A percentile compares a stretch with the other conserved stretches of the same genome.
These are phyloP conservation scores for Nephotettix cincticeps DNA, from an alignment of 1,140 invertebrate genomes.

Conservation along the genomic window DNA sequence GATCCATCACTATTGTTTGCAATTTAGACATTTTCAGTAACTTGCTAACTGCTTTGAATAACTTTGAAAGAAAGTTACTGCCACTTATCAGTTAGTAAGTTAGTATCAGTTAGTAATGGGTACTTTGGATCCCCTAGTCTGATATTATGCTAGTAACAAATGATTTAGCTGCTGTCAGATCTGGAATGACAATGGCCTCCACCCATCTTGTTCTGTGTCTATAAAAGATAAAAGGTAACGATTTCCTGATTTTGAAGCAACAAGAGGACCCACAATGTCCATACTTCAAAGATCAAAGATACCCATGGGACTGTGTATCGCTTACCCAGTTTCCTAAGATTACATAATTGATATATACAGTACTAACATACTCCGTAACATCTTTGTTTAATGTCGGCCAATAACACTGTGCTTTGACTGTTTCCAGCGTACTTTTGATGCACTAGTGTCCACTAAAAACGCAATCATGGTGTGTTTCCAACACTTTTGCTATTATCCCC, in stretches of 20 bases:
- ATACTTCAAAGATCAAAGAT: background rate
- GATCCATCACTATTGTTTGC: constrained; percentile 14
- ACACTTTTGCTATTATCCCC: background rate
- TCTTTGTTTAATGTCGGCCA: background rate
- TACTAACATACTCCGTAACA: background rate
- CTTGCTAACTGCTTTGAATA: constrained; percentile 23
- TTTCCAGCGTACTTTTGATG: background rate
- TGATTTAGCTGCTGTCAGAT: constrained; percentile 37
- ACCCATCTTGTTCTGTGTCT: constrained; percentile 41
- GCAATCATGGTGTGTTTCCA: background rate
- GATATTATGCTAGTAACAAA: constrained; percentile 38
- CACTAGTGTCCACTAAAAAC: background rate
- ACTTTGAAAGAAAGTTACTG: constrained; percentile 32
- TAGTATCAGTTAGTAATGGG: too few relatives aligned
- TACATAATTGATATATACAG: background rate
- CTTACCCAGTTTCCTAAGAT: background rate
- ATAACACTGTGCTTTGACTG: background rate
- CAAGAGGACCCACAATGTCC: constrained; percentile 39
- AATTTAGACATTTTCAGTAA: constrained; percentile 24
- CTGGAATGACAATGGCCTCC: constrained; percentile 37
- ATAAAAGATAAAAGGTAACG: constrained; percentile 40
- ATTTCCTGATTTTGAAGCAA: constrained; percentile 35
- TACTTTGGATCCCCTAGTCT: constrained; percentile 36
- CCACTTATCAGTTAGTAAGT: constrained; percentile 40
- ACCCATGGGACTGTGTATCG: background rate